Percentiles rank a stretch among this genome's conserved stretches.
Conservation (phyloP, 2,888 invertebrate species). For the Diarsia mendica region DNA sequence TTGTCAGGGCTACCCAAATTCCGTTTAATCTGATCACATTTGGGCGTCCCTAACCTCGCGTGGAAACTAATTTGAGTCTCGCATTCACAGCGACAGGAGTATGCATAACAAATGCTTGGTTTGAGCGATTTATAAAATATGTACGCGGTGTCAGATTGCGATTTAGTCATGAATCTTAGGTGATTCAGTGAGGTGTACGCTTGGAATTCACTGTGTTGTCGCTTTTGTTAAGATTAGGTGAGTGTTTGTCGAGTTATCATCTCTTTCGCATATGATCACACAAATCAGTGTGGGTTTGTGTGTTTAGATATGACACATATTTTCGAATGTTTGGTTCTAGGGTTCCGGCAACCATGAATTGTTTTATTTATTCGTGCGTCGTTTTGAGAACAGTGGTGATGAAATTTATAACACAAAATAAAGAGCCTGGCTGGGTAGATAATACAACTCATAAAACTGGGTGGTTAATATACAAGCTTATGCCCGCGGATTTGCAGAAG, state of each 20-base stretch:
- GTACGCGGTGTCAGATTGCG: constrained; percentile 80
- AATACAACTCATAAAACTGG: not conserved
- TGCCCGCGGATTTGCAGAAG: not conserved
- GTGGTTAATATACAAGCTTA: not conserved
- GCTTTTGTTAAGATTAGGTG: not conserved
- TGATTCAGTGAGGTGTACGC: constrained; percentile 51
- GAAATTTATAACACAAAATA: not conserved
- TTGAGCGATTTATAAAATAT: constrained; percentile 86
- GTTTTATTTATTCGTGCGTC: not conserved
- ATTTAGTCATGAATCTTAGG: constrained; percentile 77
- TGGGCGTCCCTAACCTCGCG: constrained; percentile 63
- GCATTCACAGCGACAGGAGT: constrained; percentile 69
- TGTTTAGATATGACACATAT: not conserved
- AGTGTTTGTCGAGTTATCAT: not conserved
- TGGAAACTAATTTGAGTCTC: constrained; percentile 79
- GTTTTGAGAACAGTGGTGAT: not conserved
- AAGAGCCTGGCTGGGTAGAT: not conserved
- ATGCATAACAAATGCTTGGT: constrained; percentile 82
- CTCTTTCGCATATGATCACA: not conserved
- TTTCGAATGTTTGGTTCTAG: not conserved
- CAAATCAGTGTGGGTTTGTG: not conserved
- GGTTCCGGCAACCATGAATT: not conserved
- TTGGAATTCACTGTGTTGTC: constrained; percentile 26
- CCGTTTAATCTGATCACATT: constrained; percentile 71
- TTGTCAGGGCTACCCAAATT: constrained; percentile 58